phyloP scores from a whole-genome alignment of 2,113 vertebrate genomes.

The Apodemus speciosus region DNA sequence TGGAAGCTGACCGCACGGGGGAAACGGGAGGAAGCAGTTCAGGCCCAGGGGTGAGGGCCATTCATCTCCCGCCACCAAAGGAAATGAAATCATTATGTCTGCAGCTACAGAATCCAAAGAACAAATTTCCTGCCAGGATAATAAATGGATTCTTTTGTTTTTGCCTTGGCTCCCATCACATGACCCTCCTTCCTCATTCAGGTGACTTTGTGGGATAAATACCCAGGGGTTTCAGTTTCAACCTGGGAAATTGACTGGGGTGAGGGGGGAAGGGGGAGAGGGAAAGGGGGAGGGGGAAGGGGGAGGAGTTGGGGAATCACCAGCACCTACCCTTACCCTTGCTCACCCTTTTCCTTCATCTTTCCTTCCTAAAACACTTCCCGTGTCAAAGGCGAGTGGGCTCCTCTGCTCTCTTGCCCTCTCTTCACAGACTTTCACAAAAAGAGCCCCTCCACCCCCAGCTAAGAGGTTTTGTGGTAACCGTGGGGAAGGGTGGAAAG shows the following conservation, averaged over 20 bases:
- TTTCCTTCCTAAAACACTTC: background rate
- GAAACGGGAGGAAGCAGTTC: slow-evolving; percentile 78
- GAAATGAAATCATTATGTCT: slow-evolving; percentile 91
- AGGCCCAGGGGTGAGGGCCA: slow-evolving; percentile 81
- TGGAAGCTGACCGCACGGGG: slow-evolving; percentile 42
- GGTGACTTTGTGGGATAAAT: slow-evolving; percentile 84
- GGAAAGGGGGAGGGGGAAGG: no score
- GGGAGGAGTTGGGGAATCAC: background rate
- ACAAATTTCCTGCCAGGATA: slow-evolving; percentile 90
- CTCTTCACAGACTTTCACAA: background rate
- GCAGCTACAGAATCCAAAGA: slow-evolving; percentile 86
- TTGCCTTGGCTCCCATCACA: slow-evolving; percentile 77
- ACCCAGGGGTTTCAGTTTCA: slow-evolving; percentile 83
- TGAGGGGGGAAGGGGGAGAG: background rate
- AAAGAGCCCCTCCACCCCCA: background rate
- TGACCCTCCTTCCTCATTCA: slow-evolving; percentile 84
- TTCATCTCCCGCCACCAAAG: slow-evolving; percentile 86
- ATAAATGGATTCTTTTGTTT: slow-evolving; percentile 90
- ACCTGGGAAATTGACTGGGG: slow-evolving; percentile 58
- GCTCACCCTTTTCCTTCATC: background rate
- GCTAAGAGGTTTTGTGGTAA: background rate
- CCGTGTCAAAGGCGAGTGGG: background rate
- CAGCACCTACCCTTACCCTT: background rate
- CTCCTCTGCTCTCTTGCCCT: background rate
- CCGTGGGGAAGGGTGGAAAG: background rate